phyloP scores from a whole-genome alignment of 2,888 invertebrate genomes.

The Didymodactylos carnosus region DNA sequence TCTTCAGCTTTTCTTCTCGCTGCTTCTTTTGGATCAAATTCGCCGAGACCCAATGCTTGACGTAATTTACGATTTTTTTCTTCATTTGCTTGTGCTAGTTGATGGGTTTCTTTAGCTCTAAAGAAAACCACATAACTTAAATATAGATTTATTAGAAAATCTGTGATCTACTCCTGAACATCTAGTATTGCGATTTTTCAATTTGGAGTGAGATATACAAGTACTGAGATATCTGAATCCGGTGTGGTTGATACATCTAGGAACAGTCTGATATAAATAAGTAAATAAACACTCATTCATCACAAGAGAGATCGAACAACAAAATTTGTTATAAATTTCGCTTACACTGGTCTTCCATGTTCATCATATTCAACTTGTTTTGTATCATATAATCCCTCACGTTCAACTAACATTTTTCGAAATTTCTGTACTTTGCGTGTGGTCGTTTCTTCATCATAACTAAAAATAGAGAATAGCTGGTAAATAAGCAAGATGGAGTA shows the following conservation, averaged over 20 bases:
- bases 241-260: no score
- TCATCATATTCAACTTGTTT: conserved; percentile 43
- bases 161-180: no score
- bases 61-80: conserved; percentile 78
- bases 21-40: conserved; percentile 45
- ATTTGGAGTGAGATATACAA: no score
- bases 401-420: conserved; percentile 61
- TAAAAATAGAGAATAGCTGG: conserved; percentile 35
- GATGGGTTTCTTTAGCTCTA: conserved; percentile 69
- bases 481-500: no score
- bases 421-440: conserved; percentile 65
- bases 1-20: background rate
- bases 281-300: background rate
- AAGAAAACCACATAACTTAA: no score
- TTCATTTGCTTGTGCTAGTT: conserved; percentile 80
- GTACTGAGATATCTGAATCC: no score
- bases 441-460: conserved; percentile 65
- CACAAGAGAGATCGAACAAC: background rate
- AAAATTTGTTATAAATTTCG: background rate
- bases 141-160: no score
- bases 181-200: no score
- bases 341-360: conserved; percentile 46
- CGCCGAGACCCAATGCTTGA: conserved; percentile 80
- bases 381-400: conserved; percentile 26
- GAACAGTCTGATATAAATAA: no score